Evolutionary conservation across 2,113 vertebrate genomes (phyloP).

Genomic region (Takifugu bimaculatus): DNA sequence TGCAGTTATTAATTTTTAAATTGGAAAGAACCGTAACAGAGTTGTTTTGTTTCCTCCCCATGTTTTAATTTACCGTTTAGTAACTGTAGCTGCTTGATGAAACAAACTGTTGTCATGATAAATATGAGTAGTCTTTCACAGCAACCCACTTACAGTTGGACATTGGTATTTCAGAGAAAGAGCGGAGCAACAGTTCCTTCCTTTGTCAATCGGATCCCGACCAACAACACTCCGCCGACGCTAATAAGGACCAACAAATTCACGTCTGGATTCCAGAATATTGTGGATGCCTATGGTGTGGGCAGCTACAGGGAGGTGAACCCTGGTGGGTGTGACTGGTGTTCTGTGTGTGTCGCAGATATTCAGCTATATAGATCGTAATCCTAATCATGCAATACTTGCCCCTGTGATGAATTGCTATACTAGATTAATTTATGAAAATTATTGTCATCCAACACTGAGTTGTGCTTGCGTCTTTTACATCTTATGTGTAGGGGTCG

Average conservation of each 20-base stretch:
- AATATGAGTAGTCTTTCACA: not conserved
- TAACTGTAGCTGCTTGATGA: not conserved
- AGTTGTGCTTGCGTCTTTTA: not conserved
- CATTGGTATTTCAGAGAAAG: slow-evolving; percentile 77
- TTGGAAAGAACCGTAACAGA: not conserved
- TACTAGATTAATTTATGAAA: too few relatives aligned
- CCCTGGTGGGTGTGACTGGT: slow-evolving; percentile 78
- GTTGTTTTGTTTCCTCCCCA: not conserved
- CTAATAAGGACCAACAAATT: slow-evolving; percentile 95
- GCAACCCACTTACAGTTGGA: not conserved
- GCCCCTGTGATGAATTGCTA: too few relatives aligned
- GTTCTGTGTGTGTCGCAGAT: not conserved
- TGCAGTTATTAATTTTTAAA: too few relatives aligned
- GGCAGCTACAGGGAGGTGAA: slow-evolving; percentile 92
- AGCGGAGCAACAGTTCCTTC: slow-evolving; percentile 88
- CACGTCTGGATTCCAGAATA: slow-evolving; percentile 95
- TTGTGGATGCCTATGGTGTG: slow-evolving; percentile 96
- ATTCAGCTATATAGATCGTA: too few relatives aligned
- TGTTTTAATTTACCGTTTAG: slow-evolving; percentile 8
- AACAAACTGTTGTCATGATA: not conserved
- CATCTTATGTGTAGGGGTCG: not conserved
- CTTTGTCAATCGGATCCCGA: slow-evolving; percentile 92
- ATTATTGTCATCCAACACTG: not conserved
- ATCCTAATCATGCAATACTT: too few relatives aligned
- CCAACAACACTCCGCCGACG: slow-evolving; percentile 87